phyloP scores from a whole-genome alignment of 2,113 vertebrate species.

The Pedionomus torquatus region DNA sequence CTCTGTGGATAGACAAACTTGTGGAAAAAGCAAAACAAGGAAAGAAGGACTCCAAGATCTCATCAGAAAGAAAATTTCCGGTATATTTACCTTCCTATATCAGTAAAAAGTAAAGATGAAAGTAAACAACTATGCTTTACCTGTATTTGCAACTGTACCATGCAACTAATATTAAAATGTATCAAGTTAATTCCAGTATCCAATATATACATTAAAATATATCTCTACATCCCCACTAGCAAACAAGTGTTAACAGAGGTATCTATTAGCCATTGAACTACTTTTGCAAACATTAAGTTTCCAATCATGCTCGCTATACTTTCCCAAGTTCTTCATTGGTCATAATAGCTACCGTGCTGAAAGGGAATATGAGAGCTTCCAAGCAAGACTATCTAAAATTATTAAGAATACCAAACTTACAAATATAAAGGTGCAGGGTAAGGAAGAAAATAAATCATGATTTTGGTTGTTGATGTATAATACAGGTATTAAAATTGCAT shows the following conservation, averaged over 20 bases:
- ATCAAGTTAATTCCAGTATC: background rate
- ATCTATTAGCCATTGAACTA: background rate
- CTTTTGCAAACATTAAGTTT: background rate
- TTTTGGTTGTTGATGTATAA: background rate
- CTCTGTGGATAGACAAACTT: background rate
- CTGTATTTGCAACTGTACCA: background rate
- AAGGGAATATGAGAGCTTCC: background rate
- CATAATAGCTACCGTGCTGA: background rate
- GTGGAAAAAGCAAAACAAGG: background rate
- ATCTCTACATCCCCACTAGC: background rate
- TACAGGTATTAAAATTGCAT: background rate
- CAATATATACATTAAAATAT: background rate
- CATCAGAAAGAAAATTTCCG: background rate
- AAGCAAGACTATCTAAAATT: background rate
- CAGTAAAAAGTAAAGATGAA: background rate
- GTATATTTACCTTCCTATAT: background rate
- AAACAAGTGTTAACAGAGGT: background rate
- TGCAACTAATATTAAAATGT: background rate
- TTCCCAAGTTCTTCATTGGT: background rate
- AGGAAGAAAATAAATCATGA: background rate
- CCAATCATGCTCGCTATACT: background rate
- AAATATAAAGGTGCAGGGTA: background rate
- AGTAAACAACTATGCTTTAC: background rate
- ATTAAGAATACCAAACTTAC: background rate
- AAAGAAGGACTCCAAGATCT: background rate